Base-by-base conservation (phyloP, 2,888 invertebrate genomes). In the Hemaris fuciformis region DNA sequence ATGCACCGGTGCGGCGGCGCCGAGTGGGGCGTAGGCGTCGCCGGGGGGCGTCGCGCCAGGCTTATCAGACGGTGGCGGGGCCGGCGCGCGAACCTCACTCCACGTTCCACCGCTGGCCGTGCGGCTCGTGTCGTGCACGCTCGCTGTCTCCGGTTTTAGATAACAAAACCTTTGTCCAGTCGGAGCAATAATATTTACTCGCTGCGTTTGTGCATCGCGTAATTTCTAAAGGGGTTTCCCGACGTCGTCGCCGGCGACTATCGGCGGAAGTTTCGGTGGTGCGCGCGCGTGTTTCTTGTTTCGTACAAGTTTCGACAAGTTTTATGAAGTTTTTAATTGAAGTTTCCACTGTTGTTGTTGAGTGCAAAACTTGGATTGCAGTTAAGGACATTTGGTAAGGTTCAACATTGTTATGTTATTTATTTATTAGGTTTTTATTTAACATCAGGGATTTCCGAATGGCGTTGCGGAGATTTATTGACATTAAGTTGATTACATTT, bases 81-180 rank as follows among this genome's bases (percentile, higher is more conserved):
- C 86, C 81, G 88, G 85, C 90, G 89, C 84, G 89, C 89, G 88
- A 91, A 88, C 90, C 91, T 90, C 91, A 91, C 90, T 91, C 89
- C 84, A 83, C 84, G 83, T 76, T 84, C 81, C 79, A 81, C 84
- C 90, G 86, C 88, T 86, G 90, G 68, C 85, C 91, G 91, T 82
- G 89, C 88, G 81, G 71, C 79, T 81, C 81, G 88, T 83, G 81
- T 85, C 76, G 79, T 77, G 74, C 82, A 81, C 83, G 86, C 79
- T 81, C 84, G 76, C 87, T 87, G 85, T 82, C 88, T 85, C 84
- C 82, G 86, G 86, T 88, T 88, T 84, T 88, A 87, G 89, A 89
- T 90, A 89, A 91, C 91, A 88, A 89, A 91, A 89, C 92, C 91
- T 92, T 92, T 92, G 92, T 92, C 91, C 91, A 88, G 89, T 79